These are phyloP conservation scores for Drosophila takahashii DNA, from an alignment of 1,140 invertebrate genomes.

Conservation along the genomic window DNA sequence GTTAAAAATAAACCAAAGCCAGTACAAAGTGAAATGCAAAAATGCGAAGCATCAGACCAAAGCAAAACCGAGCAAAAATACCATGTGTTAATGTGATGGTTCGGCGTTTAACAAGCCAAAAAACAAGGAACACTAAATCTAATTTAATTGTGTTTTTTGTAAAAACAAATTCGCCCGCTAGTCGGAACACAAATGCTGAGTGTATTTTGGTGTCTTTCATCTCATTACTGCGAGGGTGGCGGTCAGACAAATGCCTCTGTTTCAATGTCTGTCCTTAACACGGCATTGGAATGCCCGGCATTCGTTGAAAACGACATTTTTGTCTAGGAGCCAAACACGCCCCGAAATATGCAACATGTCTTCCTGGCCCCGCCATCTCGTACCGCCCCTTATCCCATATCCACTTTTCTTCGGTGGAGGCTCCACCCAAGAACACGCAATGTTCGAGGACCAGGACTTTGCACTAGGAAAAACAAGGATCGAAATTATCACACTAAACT, in stretches of 20 bases:
- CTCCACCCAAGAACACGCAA: slow-evolving; percentile 60
- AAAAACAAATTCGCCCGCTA: slow-evolving; percentile 29
- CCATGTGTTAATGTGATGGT: slow-evolving; percentile 13
- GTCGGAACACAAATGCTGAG: slow-evolving; percentile 5
- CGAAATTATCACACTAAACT: too few relatives aligned
- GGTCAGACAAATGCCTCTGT: slow-evolving; percentile 33
- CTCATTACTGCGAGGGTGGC: slow-evolving; percentile 40
- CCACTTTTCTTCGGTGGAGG: slow-evolving; percentile 16
- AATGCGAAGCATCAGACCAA: slow-evolving; percentile 61
- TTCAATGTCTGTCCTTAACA: slow-evolving; percentile 63
- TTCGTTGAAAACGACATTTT: slow-evolving; percentile 53
- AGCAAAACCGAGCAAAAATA: slow-evolving; percentile 44
- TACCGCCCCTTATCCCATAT: not conserved
- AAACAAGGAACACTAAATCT: slow-evolving; percentile 42
- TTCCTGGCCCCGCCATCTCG: slow-evolving; percentile 7
- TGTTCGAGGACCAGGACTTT: slow-evolving; percentile 19
- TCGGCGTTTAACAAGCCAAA: slow-evolving; percentile 34
- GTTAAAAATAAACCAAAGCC: slow-evolving; percentile 68
- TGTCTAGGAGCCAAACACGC: slow-evolving; percentile 58
- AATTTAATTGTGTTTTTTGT: slow-evolving; percentile 53
- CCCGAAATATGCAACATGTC: slow-evolving; percentile 66
- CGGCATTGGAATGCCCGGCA: slow-evolving; percentile 58
- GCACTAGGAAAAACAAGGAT: slow-evolving; percentile 1
- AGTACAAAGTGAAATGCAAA: slow-evolving; percentile 43
- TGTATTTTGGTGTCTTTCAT: slow-evolving; percentile 42